These are phyloP conservation scores for Macaca fascicularis DNA, from an alignment of 2,113 vertebrate species.

Conservation along the genomic window T2T-MFA8v1.1 NC_088387.1:39410001-39410500, in stretches of 20 bases:
- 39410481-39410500: background rate
- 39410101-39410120: background rate
- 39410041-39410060: background rate
- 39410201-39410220: background rate
- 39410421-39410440: background rate
- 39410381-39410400: background rate
- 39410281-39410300: background rate
- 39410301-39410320: background rate
- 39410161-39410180: background rate
- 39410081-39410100: background rate
- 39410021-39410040: background rate
- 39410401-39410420: fast-evolving
- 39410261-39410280: background rate
- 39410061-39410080: no score
- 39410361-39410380: background rate
- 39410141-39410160: background rate
- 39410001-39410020: background rate
- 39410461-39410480: no score
- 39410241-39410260: background rate
- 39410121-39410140: background rate
- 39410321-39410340: conserved; percentile 25
- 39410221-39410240: background rate
- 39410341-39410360: background rate
- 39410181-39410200: background rate
- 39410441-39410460: background rate